Evolutionary conservation across 2,888 invertebrate genomes (phyloP).

Genomic region (Stenotaenia linearis): DNA sequence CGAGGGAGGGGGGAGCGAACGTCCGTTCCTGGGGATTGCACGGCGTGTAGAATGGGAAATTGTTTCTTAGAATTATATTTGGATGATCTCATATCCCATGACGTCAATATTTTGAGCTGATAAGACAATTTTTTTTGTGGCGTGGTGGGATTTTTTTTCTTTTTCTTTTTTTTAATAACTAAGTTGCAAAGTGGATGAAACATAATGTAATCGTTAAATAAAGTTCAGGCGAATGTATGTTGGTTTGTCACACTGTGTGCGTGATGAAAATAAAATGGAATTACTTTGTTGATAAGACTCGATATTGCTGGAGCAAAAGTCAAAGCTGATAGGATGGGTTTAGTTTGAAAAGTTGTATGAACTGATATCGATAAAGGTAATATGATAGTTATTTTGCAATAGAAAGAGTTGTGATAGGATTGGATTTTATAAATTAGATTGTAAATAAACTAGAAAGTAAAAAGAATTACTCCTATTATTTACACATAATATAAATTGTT

Average conservation of each 20-base stretch:
- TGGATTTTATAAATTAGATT: no score
- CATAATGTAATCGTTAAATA: neutral
- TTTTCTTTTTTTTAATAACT: neutral
- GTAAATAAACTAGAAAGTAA: neutral
- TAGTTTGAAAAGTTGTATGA: neutral
- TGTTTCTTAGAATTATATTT: neutral
- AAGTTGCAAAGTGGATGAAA: neutral
- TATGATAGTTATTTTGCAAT: neutral
- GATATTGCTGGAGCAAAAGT: neutral
- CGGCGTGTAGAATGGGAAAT: neutral
- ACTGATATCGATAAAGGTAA: slow-evolving; percentile 3
- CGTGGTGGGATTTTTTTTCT: neutral
- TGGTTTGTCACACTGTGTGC: neutral
- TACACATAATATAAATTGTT: no score
- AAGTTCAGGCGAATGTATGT: neutral
- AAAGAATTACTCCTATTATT: no score
- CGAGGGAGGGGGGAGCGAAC: neutral
- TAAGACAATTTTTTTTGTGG: neutral
- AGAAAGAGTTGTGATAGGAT: neutral
- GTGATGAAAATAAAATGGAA: neutral
- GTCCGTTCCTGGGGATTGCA: neutral
- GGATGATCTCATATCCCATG: slow-evolving; percentile 10
- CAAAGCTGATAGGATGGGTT: neutral
- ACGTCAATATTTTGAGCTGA: slow-evolving; percentile 3
- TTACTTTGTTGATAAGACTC: neutral